Evolutionary conservation across 2,888 invertebrate genomes (phyloP), one percentile per base, ranked within the genome.

Genomic region (Eretmocerus hayati): DNA sequence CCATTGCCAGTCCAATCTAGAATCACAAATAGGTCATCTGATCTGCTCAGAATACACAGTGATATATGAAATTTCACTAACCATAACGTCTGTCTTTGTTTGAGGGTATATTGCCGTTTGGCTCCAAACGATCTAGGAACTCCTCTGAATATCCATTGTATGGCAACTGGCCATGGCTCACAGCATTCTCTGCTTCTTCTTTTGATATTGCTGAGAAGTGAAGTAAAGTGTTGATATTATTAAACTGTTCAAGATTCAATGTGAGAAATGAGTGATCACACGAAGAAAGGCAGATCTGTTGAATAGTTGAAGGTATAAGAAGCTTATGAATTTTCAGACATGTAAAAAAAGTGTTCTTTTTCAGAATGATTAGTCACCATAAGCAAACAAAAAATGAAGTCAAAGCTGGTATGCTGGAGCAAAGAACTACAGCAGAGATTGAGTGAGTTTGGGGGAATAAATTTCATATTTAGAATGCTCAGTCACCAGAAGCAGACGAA

Each of bases 81-180:
- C 83, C 83, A 71, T 81, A 84, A 76, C 80, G 77, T 72, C 81
- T 78, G 74, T 86, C 84, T 77, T 90, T 90, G 71, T 88, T 88
- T 72, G 84, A 83, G 67, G 85, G 90, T 77, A 90, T 90, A 78
- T 90, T 92, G 67, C 91, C 91, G 76, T 90, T 92, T 69, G 88
- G 90, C 77, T 93, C 92, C 67, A 91, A 81, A 71, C 90, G 81
- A 76, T 92, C 91, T 72, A 92, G 83, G 78, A 88, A 92, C 78
- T 92, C 91, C 69, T 91, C 91, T 50, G 91, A 91, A 80, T 90
- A 92, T 59, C 91, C 91, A 77, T 91, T 91, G 77, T 88, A 90
- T 58, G 89, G 83, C 73, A 91, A 82, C 79, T 88, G 90, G 70
- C 81, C 84, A 69, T 81, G 79, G 64, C 78, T 80, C 72, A 79